Conservation (phyloP, 2,797 vertebrate genomes). For the Bradypodion ventrale region DNA sequence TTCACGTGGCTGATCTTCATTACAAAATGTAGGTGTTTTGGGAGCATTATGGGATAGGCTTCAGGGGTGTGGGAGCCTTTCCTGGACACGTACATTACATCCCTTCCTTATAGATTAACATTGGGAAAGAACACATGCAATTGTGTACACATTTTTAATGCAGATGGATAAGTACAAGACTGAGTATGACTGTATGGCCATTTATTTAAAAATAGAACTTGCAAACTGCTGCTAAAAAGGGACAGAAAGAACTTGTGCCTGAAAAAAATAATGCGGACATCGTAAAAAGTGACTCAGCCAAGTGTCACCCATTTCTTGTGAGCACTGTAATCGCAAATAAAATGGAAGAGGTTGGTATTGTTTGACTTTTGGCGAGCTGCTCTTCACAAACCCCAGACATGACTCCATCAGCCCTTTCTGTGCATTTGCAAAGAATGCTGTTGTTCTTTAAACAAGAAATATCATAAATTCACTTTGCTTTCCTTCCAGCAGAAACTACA, state of each 20-base stretch:
- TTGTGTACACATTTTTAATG: background rate
- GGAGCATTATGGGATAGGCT: too few relatives aligned
- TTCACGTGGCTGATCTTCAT: too few relatives aligned
- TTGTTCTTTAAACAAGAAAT: background rate
- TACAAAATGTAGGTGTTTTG: too few relatives aligned
- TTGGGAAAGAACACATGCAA: too few relatives aligned
- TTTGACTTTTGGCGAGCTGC: background rate
- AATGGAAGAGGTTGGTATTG: background rate
- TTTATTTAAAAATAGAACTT: background rate
- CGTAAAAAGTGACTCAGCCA: too few relatives aligned
- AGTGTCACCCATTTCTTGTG: background rate
- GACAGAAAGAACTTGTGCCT: background rate
- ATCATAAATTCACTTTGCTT: background rate
- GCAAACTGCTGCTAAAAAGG: background rate
- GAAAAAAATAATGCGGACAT: background rate
- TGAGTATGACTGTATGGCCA: background rate
- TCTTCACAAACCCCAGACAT: background rate
- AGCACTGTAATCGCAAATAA: background rate
- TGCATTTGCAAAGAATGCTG: background rate
- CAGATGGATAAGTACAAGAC: background rate
- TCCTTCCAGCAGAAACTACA: background rate
- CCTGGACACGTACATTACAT: too few relatives aligned
- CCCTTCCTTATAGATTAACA: too few relatives aligned
- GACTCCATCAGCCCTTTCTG: background rate
- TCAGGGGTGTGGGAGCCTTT: too few relatives aligned